Evolutionary conservation across 2,888 invertebrate species (phyloP).

Genomic region (Polyommatus iphigenia): DNA sequence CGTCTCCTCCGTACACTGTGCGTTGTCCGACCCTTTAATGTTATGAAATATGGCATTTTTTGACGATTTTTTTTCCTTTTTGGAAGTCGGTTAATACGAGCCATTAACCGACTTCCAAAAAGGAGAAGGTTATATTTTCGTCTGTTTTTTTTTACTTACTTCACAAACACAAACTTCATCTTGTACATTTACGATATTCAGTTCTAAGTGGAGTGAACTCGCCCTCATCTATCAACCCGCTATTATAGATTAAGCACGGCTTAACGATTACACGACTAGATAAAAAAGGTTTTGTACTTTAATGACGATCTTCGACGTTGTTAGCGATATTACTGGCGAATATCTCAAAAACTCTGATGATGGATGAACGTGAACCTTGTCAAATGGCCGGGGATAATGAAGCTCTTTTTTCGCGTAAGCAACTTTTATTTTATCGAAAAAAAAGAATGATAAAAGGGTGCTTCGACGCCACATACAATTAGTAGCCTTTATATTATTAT

Average conservation of each 20-base stretch:
- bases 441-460: neutral
- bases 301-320: constrained; percentile 27
- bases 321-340: constrained; percentile 24
- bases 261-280: constrained; percentile 26
- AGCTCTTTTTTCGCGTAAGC: neutral
- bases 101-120: too few species aligned
- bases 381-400: constrained; percentile 20
- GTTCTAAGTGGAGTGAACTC: neutral
- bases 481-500: neutral
- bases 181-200: neutral
- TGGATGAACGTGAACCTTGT: constrained; percentile 20
- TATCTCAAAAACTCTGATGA: constrained; percentile 19
- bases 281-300: constrained; percentile 30
- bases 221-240: constrained; percentile 12
- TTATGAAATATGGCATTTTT: too few species aligned
- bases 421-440: neutral
- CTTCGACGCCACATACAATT: neutral
- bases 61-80: too few species aligned
- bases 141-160: neutral
- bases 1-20: too few species aligned
- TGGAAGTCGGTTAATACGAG: too few species aligned
- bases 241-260: constrained; percentile 30
- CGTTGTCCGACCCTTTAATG: too few species aligned
- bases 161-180: neutral
- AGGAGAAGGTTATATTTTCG: too few species aligned